Base-by-base conservation (phyloP, 1,140 invertebrate genomes). In the Diachasma alloeum region DNA sequence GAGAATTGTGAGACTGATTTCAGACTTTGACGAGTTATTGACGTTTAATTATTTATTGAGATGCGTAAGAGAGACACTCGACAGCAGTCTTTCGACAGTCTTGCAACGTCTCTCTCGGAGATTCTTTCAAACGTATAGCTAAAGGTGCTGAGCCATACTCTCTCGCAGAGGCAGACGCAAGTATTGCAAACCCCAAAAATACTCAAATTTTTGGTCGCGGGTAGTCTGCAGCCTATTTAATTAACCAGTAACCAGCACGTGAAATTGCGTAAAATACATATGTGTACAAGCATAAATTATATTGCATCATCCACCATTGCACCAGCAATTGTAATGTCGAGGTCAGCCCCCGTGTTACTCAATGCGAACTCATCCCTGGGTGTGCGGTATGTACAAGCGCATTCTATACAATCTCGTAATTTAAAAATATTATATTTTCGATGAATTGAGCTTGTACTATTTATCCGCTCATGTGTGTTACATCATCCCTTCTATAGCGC, bases 391-490 rank as follows among this genome's bases (percentile, higher is more conserved):
- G 17, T 5, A 42, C 4, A 24, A 19, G 15, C 36, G 15, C 42
- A 44, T 44, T 70, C 42, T 76, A 36, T 71, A 37, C 17, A 2
- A 19, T 17, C 31, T 53, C 67, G 78, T 83, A 82, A 83, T 84
- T 84, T 83, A 81, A 84, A 84, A 84, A 84, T 84, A 59, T 59
- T 59, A 82, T 83, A 48, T 63, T 83, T 84, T 83, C 82, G 81
- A 73, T 79, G 81, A 78, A 66, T 81, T 78, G 80, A 74, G 81
- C 78, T 77, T 81, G 81, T 72, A 77, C 81, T 78, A 80, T 77
- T 82, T 83, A 83, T 46, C 81, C 78, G 83, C 68, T 78, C 78
- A 76, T 70, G 80, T 80, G 80, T 83, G 75, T 39, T 69, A 69
- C 44, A 67, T 24, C 56, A 24, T 17, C 48, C 56, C 15, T 15